Base-by-base conservation (phyloP, 1,140 invertebrate genomes). In the Leptinotarsa defecta region DNA sequence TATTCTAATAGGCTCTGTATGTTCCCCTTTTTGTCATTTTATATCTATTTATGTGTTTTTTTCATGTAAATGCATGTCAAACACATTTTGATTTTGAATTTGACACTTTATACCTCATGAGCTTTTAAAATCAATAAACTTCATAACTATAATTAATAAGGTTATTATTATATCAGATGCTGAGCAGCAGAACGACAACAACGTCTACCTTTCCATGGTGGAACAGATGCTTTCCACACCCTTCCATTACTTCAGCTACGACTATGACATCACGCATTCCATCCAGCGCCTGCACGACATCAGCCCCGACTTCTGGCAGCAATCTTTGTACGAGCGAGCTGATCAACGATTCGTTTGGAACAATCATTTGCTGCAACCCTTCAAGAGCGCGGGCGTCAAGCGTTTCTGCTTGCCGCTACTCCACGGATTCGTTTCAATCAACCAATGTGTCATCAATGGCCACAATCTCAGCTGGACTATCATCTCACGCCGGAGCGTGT, bases 301-400 rank as follows among this genome's bases (percentile, higher is more conserved):
- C n/a, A 90, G 92, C 19, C 92, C 94, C 3, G 94, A 96, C 76
- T 98, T 97, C 85, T 86, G 86, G 48, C 83, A 91, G 88, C 89
- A 89, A 86, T 90, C 91, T 68, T 85, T 95, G 48, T 88, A 92
- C 75, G 90, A 92, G 76, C 88, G 94, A 64, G 96, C 96, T 13
- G 96, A 98, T 86, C 86, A 88, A 22, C 88, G 95, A 67, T 99
- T 99, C 87, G 89, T 98, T 6, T 99, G 98, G 98, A 99, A 99
- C 85, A 88, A 90, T 3, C 89, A 93, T 86, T 86, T 98, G 3
- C 86, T 98, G 61, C 88, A 90, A 62, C 89, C 92, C 49, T 90
- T 91, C 74, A 87, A 89, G 4, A 88, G 91, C 75, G 86, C 90
- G 8, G 92, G 93, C 81, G 90, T 95, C 80, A 87, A 91, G 27